These are phyloP conservation scores for Caerostris darwini DNA, from an alignment of 1,140 invertebrate genomes.

Conservation along the genomic window DNA sequence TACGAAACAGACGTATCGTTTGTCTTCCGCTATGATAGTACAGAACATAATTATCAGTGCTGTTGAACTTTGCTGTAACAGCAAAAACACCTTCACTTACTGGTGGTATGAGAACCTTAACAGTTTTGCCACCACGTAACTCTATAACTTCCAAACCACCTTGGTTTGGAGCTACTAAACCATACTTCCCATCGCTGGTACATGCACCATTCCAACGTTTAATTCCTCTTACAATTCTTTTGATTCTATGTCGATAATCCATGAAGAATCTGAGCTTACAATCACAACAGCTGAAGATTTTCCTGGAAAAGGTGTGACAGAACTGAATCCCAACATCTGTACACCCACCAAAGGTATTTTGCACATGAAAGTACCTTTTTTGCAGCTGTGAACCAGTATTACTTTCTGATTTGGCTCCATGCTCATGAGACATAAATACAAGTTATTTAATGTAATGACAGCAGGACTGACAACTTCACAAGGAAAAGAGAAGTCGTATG, in stretches of 20 bases:
- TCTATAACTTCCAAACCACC: conserved; percentile 96
- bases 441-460: conserved; percentile 91
- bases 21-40: conserved; percentile 98
- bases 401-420: conserved; percentile 93
- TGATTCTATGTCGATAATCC: conserved; percentile 84
- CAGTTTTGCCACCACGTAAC: conserved; percentile 89
- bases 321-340: conserved; percentile 76
- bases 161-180: conserved; percentile 94
- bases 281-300: conserved; percentile 86
- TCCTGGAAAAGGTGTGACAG: conserved; percentile 47
- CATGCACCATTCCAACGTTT: conserved; percentile 84
- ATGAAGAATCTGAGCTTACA: conserved; percentile 94
- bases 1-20: conserved; percentile 94
- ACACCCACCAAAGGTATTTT: conserved; percentile 83
- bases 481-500: conserved; percentile 91
- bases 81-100: conserved; percentile 98
- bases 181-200: conserved; percentile 85
- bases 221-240: conserved; percentile 83
- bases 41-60: conserved; percentile 95
- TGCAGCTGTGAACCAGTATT: conserved; percentile 91
- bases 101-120: conserved; percentile 91
- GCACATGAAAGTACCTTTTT: conserved; percentile 89
- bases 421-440: conserved; percentile 89
- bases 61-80: conserved; percentile 96
- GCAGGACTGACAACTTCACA: conserved; percentile 88